These are phyloP conservation scores for human DNA, from an alignment of 2,113 vertebrate species.

Conservation along the genomic window GRCh38 chr1:179031001-179031500, in stretches of 20 bases:
- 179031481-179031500: background rate
- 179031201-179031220: background rate
- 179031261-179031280: background rate
- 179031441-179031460: constrained; percentile 43
- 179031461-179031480: background rate
- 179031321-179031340: background rate
- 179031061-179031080: background rate
- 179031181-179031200: background rate
- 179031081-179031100: background rate
- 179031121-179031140: background rate
- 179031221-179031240: background rate
- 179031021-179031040: background rate
- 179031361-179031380: constrained; percentile 20
- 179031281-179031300: background rate
- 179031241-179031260: background rate
- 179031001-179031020: background rate
- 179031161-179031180: background rate
- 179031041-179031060: background rate
- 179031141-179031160: background rate
- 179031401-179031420: background rate
- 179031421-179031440: constrained; percentile 11
- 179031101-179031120: constrained; percentile 8
- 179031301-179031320: constrained; percentile 23
- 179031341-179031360: background rate
- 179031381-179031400: background rate